phyloP scores from a whole-genome alignment of 2,888 invertebrate species.

The Molorchus minor region DNA sequence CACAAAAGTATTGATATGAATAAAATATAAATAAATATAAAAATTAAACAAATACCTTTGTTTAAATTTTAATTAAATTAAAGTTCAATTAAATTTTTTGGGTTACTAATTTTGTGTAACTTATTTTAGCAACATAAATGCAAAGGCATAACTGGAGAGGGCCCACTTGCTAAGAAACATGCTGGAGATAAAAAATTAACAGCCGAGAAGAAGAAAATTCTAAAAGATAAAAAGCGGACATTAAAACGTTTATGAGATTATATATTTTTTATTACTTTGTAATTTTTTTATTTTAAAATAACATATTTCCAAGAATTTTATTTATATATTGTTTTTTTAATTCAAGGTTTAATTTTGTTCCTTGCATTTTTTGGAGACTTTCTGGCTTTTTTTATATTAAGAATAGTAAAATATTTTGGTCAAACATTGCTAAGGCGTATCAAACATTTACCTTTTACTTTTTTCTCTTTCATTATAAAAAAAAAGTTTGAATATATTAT shows the following conservation, averaged over 20 bases:
- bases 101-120: conserved; percentile 5
- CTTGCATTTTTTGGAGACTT: conserved; percentile 25
- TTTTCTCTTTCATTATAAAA: too few relatives aligned
- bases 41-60: too few relatives aligned
- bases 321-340: conserved; percentile 32
- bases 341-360: conserved; percentile 22
- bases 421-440: conserved; percentile 1
- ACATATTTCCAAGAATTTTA: conserved; percentile 30
- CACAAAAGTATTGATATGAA: too few relatives aligned
- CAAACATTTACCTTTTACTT: too few relatives aligned
- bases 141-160: conserved; percentile 66
- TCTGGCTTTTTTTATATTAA: conserved; percentile 7
- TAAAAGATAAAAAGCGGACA: conserved; percentile 86
- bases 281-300: conserved; percentile 33
- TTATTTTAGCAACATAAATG: conserved; percentile 67
- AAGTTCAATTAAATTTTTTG: conserved; percentile 12
- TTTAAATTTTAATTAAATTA: conserved; percentile 4
- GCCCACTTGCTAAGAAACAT: conserved; percentile 85
- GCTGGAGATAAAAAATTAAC: conserved; percentile 77
- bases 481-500: neutral
- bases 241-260: conserved; percentile 81
- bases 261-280: conserved; percentile 23
- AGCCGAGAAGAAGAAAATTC: conserved; percentile 76
- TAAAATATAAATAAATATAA: too few relatives aligned
- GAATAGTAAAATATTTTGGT: neutral